Conservation (phyloP, 2,113 vertebrate species). For the Casuarius casuarius region DNA sequence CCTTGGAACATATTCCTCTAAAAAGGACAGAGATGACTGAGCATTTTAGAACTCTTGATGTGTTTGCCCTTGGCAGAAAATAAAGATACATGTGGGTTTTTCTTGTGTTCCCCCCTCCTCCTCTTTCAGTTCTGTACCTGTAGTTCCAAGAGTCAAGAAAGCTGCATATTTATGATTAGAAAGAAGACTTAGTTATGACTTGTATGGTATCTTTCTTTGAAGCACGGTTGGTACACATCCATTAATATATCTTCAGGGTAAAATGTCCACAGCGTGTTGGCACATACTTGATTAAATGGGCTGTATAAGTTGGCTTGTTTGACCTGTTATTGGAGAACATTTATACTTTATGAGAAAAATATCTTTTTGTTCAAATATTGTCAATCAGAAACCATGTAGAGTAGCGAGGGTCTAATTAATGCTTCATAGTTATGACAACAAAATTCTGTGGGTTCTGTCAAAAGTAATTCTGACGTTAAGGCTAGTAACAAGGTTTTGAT, state of each 20-base stretch:
- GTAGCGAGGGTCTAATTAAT: background rate
- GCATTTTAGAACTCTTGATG: background rate
- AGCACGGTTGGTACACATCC: background rate
- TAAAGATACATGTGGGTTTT: background rate
- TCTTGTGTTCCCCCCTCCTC: fast-evolving
- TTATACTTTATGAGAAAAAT: background rate
- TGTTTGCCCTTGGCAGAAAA: background rate
- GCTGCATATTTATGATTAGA: background rate
- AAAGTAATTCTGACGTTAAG: background rate
- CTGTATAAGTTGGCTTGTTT: background rate
- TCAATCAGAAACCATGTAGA: background rate
- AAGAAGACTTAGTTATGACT: background rate
- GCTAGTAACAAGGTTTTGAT: slow-evolving; percentile 16
- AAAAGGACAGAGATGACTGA: background rate
- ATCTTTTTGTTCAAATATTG: background rate
- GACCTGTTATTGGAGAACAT: background rate
- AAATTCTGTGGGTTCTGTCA: background rate
- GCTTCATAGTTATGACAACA: background rate
- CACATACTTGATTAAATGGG: background rate
- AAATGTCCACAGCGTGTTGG: background rate
- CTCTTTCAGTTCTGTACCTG: background rate
- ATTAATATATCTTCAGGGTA: background rate
- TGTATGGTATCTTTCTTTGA: background rate
- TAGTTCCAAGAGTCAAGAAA: background rate
- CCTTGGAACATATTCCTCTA: background rate